phyloP scores from a whole-genome alignment of 64 coral and sea anemone species.

The Pocillopora verrucosa region DNA sequence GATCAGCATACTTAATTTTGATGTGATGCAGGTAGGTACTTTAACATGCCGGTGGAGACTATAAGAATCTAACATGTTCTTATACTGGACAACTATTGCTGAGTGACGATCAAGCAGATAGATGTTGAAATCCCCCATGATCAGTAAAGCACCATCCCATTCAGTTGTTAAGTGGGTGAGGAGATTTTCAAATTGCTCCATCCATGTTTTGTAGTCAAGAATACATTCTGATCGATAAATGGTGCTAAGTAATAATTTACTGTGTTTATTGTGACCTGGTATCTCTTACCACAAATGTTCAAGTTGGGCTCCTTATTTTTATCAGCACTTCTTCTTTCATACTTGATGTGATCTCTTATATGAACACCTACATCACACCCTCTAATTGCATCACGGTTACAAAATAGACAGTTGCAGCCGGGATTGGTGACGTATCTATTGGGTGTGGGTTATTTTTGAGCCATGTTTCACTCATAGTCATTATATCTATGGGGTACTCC shows the following conservation, averaged over 20 bases:
- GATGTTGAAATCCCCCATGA: constrained; percentile 27
- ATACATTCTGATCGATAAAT: constrained; percentile 25
- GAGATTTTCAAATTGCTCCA: constrained; percentile 13
- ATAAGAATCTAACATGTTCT: constrained; percentile 10
- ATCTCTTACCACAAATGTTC: constrained; percentile 29
- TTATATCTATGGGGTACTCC: constrained; percentile 9
- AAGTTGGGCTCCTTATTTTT: not conserved
- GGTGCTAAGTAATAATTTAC: constrained; percentile 1
- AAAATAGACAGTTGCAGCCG: not conserved
- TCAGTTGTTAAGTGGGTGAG: not conserved
- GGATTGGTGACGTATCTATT: not conserved
- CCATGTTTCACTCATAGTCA: constrained; percentile 36
- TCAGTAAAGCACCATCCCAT: constrained; percentile 33
- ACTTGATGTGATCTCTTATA: not conserved
- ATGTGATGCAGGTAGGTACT: not conserved
- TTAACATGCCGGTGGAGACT: constrained; percentile 29
- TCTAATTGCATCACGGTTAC: not conserved
- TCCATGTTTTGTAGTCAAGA: constrained; percentile 18
- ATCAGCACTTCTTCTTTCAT: not conserved
- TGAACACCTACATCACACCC: constrained; percentile 13
- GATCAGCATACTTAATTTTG: constrained; percentile 27
- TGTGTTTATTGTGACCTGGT: not conserved
- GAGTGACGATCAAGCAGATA: constrained; percentile 22
- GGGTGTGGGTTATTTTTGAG: constrained; percentile 10
- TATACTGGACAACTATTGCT: not conserved